These are phyloP conservation scores for Moxostoma hubbsi DNA, from an alignment of 2,797 vertebrate species.

Conservation along the genomic window DNA sequence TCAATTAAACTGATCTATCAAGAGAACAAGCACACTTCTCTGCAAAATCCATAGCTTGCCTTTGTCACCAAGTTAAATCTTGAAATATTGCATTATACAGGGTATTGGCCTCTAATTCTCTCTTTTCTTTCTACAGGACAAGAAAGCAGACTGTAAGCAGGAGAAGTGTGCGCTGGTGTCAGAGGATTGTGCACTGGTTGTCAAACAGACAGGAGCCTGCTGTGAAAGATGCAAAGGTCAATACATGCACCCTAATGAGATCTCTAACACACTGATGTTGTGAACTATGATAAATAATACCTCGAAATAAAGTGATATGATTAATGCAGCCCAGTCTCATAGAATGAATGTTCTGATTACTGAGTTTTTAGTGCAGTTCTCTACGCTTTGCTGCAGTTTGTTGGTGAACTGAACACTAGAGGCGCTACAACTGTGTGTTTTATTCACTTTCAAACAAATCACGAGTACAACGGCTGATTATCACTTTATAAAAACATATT, in stretches of 20 bases:
- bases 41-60: neutral
- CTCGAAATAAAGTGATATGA: too few species aligned
- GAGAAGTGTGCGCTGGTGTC: conserved; percentile 91
- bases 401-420: too few species aligned
- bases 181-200: conserved; percentile 91
- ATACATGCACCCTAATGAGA: neutral
- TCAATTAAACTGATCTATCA: neutral
- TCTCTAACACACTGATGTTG: neutral
- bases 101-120: neutral
- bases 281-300: neutral
- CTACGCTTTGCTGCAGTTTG: too few species aligned
- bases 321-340: too few species aligned
- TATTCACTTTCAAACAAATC: too few species aligned
- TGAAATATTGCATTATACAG: conserved; percentile 56
- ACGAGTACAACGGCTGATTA: too few species aligned
- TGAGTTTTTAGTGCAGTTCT: too few species aligned
- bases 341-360: too few species aligned
- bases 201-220: conserved; percentile 95
- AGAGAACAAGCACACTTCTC: neutral
- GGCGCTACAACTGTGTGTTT: too few species aligned
- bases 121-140: conserved; percentile 77
- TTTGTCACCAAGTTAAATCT: neutral
- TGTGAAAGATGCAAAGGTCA: conserved; percentile 96
- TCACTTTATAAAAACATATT: too few species aligned
- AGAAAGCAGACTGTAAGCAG: conserved; percentile 94